phyloP scores from a whole-genome alignment of 2,888 invertebrate species.

The Lordiphosa andalusiaca region DNA sequence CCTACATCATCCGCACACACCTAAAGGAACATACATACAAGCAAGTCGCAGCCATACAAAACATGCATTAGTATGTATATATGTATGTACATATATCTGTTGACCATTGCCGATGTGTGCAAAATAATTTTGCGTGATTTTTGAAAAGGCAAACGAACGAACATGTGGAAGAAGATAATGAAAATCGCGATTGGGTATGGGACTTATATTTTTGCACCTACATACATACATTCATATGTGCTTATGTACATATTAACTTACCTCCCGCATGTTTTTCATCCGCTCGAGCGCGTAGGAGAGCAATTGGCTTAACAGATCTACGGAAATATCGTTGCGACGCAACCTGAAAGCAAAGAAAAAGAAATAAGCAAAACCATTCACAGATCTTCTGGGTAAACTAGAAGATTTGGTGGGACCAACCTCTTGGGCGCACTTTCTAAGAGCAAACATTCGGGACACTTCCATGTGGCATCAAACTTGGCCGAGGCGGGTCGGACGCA shows the following conservation, averaged over 20 bases:
- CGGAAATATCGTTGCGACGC: slow-evolving; percentile 71
- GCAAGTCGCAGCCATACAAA: background rate
- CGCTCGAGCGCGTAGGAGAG: slow-evolving; percentile 89
- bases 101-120: slow-evolving; percentile 14
- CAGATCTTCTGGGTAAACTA: background rate
- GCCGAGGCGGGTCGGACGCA: slow-evolving; percentile 84
- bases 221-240: slow-evolving; percentile 1
- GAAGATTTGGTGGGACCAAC: slow-evolving; percentile 45
- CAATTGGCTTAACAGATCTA: slow-evolving; percentile 87
- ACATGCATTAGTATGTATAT: too few species aligned
- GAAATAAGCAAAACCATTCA: background rate
- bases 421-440: slow-evolving; percentile 81
- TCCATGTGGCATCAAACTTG: slow-evolving; percentile 84
- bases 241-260: slow-evolving; percentile 80
- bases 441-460: slow-evolving; percentile 92
- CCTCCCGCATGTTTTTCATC: slow-evolving; percentile 90
- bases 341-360: slow-evolving; percentile 46
- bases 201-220: slow-evolving; percentile 17
- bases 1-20: slow-evolving; percentile 5
- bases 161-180: slow-evolving; percentile 44
- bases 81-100: slow-evolving; percentile 1
- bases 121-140: slow-evolving; percentile 49
- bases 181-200: slow-evolving; percentile 34
- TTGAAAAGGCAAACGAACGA: slow-evolving; percentile 24
- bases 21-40: slow-evolving; percentile 3